Conservation (phyloP, 2,797 vertebrate species). For the Pristis pectinata region DNA sequence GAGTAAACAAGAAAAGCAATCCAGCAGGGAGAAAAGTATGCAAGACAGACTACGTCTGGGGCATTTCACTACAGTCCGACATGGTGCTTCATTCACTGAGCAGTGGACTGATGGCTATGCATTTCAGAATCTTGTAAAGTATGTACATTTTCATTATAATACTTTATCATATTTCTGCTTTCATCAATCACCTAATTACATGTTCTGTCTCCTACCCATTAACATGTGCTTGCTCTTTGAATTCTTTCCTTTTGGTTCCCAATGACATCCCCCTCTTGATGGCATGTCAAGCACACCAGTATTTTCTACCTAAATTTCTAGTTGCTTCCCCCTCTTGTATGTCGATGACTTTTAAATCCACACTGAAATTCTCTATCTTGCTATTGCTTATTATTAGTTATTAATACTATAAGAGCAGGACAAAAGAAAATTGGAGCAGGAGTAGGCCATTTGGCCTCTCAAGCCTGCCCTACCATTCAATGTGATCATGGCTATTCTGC, state of each 20-base stretch:
- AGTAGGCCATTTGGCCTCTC: no score
- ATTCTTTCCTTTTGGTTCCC: neutral
- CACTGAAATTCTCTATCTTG: neutral
- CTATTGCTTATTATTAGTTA: no score
- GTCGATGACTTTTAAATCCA: neutral
- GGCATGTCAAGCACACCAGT: neutral
- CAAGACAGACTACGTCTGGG: slow-evolving; percentile 94
- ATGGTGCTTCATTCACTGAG: slow-evolving; percentile 96
- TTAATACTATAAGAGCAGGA: no score
- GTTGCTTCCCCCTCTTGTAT: neutral
- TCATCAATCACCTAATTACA: neutral
- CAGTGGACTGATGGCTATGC: slow-evolving; percentile 98
- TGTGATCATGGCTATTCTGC: no score
- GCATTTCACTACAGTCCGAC: slow-evolving; percentile 97
- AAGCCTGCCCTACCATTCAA: no score
- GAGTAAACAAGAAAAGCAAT: slow-evolving; percentile 84
- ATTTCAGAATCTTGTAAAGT: slow-evolving; percentile 99
- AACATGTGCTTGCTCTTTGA: neutral
- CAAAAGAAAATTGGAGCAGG: no score
- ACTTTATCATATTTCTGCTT: neutral
- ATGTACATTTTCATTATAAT: slow-evolving; percentile 48
- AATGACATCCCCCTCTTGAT: neutral
- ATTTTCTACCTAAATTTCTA: neutral
- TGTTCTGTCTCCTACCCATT: neutral
- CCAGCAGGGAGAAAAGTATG: slow-evolving; percentile 98